Evolutionary conservation across 2,888 invertebrate genomes (phyloP).

Genomic region (Rhagophthalmus giganteus): DNA sequence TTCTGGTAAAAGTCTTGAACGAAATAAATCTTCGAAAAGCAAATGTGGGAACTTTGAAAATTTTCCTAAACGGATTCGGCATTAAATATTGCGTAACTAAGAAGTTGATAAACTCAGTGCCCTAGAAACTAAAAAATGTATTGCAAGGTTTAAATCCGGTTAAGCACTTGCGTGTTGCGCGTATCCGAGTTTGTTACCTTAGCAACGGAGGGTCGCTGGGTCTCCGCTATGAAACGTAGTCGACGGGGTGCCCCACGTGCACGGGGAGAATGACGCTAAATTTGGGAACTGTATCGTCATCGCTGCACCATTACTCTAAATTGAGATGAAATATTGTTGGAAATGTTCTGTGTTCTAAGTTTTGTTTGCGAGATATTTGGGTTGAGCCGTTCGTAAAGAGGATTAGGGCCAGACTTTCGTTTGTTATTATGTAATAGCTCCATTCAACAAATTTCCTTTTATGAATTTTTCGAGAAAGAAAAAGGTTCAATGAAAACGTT

Average conservation of each 20-base stretch:
- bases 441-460: slow-evolving; percentile 20
- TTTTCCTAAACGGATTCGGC: too few relatives aligned
- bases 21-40: too few relatives aligned
- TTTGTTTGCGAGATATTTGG: slow-evolving; percentile 16
- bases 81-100: neutral
- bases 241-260: slow-evolving; percentile 32
- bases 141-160: slow-evolving; percentile 15
- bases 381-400: slow-evolving; percentile 24
- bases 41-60: too few relatives aligned
- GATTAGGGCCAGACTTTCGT: slow-evolving; percentile 22
- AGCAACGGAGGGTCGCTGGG: slow-evolving; percentile 31
- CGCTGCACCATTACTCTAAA: slow-evolving; percentile 33
- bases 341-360: slow-evolving; percentile 25
- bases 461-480: slow-evolving; percentile 19
- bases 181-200: slow-evolving; percentile 31
- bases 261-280: slow-evolving; percentile 28
- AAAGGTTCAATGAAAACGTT: slow-evolving; percentile 14
- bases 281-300: slow-evolving; percentile 35
- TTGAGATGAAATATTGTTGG: slow-evolving; percentile 33
- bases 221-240: slow-evolving; percentile 20
- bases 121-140: slow-evolving; percentile 24
- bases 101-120: slow-evolving; percentile 5
- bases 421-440: slow-evolving; percentile 26
- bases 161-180: slow-evolving; percentile 29
- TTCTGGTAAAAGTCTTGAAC: too few relatives aligned